These are phyloP conservation scores for Synanthedon formicaeformis DNA, from an alignment of 2,888 invertebrate species.

Conservation along the genomic window DNA sequence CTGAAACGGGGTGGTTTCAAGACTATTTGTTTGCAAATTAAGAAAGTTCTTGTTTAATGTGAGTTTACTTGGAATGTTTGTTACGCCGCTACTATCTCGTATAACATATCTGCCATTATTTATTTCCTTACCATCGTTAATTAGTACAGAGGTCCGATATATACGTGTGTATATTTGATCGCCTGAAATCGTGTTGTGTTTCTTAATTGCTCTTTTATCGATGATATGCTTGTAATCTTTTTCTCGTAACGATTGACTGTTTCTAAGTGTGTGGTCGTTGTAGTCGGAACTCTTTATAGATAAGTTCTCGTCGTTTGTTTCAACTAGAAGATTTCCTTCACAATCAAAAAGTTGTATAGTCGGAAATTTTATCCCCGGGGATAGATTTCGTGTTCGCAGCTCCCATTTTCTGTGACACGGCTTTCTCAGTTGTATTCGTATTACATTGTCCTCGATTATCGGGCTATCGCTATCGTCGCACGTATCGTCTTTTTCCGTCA, in stretches of 20 bases:
- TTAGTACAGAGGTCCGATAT: conserved; percentile 28
- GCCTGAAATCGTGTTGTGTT: conserved; percentile 57
- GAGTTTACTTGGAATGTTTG: conserved; percentile 60
- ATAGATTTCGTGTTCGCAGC: conserved; percentile 73
- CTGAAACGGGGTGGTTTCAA: conserved; percentile 45
- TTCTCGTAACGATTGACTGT: conserved; percentile 47
- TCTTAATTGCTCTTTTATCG: conserved; percentile 37
- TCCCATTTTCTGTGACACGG: conserved; percentile 75
- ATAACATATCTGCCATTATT: conserved; percentile 29
- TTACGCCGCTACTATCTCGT: conserved; percentile 33
- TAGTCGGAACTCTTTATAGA: conserved; percentile 58
- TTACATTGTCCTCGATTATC: conserved; percentile 66
- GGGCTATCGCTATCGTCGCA: conserved; percentile 62
- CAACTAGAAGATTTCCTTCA: conserved; percentile 72
- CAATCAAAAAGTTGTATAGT: conserved; percentile 74
- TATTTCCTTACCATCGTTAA: conserved; percentile 20
- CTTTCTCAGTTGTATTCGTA: conserved; percentile 73
- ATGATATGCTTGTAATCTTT: conserved; percentile 52
- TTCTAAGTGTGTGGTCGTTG: conserved; percentile 30
- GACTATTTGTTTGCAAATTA: conserved; percentile 40
- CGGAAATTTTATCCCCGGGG: conserved; percentile 70
- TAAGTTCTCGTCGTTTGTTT: conserved; percentile 70
- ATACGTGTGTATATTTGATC: conserved; percentile 56
- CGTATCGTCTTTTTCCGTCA: conserved; percentile 42
- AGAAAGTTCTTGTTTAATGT: conserved; percentile 33